Base-by-base conservation (phyloP, 2,797 vertebrate species). In the Sebastes itinus region DNA sequence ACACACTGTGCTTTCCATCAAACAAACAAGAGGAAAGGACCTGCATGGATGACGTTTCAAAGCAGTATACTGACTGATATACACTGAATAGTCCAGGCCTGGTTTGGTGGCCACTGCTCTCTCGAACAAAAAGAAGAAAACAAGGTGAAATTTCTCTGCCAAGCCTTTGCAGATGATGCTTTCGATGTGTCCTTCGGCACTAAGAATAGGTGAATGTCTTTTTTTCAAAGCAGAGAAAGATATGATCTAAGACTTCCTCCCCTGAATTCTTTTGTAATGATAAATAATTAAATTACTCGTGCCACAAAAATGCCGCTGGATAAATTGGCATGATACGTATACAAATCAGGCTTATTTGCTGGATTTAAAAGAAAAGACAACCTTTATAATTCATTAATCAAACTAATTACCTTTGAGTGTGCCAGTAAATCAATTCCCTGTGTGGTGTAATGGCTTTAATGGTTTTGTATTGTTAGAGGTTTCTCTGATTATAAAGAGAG, bases 331-430 rank as follows among this genome's bases (percentile, higher is more conserved):
- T 42, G 52, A 72, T n/a, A 58, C 6, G n/a, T 76, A 12, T 20
- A 85, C 32, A 67, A 77, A 87, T 72, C 25, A 18, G 63, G 33
- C 30, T 72, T 65, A 72, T 83, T 77, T 78, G 55, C 27, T 30
- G 66, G 52, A 72, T 78, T 81, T 76, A n/a, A 80, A 83, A 72
- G 23, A 27, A 64, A 87, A 82, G 81, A 33, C 61, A 79, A 59
- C 63, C 63, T 77, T 81, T 52, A 56, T 82, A 79, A 88, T 83
- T 61, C 80, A 88, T 88, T 80, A 84, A 87, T 89, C 74, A 75
- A 32, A 63, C 65, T 87, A 83, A 91, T 85, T 87, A 87, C 69
- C 63, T 74, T 74, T 73, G 62, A 88, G 59, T 71, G 67, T 46
- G 56, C 52, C 61, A 35, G 73, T 81, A 86, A 89, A 92, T 88